Conservation (phyloP, 2,113 vertebrate genomes). For the Craseonycteris thonglongyai region DNA sequence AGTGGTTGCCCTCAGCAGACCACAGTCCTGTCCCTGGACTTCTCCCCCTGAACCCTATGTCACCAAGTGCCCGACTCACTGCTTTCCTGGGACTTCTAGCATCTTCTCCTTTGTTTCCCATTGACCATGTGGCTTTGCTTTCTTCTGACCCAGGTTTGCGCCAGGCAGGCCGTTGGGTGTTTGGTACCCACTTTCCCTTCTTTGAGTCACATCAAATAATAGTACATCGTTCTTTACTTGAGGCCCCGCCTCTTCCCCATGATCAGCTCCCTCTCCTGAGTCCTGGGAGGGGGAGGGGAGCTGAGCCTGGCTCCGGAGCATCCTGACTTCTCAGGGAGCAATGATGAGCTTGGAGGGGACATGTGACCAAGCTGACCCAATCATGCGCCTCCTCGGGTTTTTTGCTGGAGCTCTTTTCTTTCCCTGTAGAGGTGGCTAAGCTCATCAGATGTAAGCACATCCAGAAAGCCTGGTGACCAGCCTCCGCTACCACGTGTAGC, state of each 20-base stretch:
- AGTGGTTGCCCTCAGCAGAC: background rate
- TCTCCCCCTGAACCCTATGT: rapidly evolving
- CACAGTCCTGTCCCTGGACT: rapidly evolving
- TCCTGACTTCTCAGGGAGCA: background rate
- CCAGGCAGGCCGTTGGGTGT: background rate
- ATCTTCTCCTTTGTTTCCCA: background rate
- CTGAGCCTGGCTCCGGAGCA: too few relatives aligned
- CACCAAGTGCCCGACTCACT: too few relatives aligned
- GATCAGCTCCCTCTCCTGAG: too few relatives aligned
- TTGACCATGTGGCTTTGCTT: background rate
- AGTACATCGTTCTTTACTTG: background rate
- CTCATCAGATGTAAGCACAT: background rate
- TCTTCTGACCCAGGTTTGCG: background rate
- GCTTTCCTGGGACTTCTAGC: background rate
- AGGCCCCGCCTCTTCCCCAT: background rate
- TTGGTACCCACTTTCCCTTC: background rate
- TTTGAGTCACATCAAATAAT: background rate
- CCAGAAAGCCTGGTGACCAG: background rate
- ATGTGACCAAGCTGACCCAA: background rate
- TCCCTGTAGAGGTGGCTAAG: background rate
- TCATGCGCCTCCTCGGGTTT: background rate
- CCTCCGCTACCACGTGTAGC: background rate
- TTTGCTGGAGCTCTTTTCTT: background rate
- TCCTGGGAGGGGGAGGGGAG: background rate
- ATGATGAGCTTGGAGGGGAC: background rate